Base-by-base conservation (phyloP, 1,140 invertebrate species). In the Uloborus diversus region DNA sequence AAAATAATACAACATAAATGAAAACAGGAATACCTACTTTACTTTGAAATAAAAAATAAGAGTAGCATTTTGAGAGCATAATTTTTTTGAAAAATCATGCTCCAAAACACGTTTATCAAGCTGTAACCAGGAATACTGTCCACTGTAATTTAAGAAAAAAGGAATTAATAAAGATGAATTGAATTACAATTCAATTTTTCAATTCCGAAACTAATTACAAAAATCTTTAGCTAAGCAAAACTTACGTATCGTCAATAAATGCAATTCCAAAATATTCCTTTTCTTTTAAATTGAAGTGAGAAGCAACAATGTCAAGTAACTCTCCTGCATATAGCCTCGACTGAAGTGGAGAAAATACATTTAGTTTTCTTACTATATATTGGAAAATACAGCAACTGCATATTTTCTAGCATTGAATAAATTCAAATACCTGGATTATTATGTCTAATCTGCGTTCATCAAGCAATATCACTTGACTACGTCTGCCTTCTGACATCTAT, bases 241-340 rank as follows among this genome's bases (percentile, higher is more conserved):
- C 87, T 88, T 86, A 90, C 88, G 86, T 87, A 28, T 89, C 88
- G 86, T 90, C 89, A 23, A 86, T 68, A 83, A 86, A 88, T 47
- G 87, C 87, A 33, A 90, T 82, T 33, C 89, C 89, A 87, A 90
- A 90, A 82, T 86, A 85, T 80, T 86, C 78, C 84, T 81, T 83
- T 86, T 88, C 82, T 90, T 93, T 82, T 90, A 97, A 90, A 89
- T 94, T 82, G 87, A 91, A 81, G 88, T 94, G 53, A 88, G 90
- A n/a, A 88, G 91, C 78, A 95, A 94, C 84, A 91, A 96, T 87
- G 95, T 95, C 85, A 13, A 84, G 70, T 3, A 84, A 64, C 70
- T 84, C 83, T 20, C 82, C 83, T 47, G 81, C 83, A 80, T 82
- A 83, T n/a, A 84, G 59, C 78, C 81, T 81, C 47, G 81, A 82